Evolutionary conservation across 2,888 invertebrate genomes (phyloP), one percentile per base, ranked within the genome.

Genomic region (Heliconius sara): DNA sequence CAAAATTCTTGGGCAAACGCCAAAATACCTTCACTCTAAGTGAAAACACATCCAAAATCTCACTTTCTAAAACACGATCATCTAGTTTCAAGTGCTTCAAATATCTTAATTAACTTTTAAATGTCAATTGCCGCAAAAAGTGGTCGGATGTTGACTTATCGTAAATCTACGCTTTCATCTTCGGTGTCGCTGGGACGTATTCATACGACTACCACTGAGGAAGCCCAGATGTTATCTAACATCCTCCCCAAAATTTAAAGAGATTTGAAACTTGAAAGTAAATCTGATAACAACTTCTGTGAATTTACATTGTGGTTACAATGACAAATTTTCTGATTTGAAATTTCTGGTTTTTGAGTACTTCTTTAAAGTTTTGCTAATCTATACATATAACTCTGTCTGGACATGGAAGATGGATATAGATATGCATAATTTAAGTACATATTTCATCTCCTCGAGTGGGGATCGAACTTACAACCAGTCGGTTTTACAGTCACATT

Each of bases 11-110:
- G 75, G 39, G 52, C 74, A 71, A 78, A 76, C 52, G 34, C 66
- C 78, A 81, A 77, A 83, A 80, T 66, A 79, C 68, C 43, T 79
- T 70, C 67, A 73, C 52, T 78, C 80, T 77, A 79, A 65, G 72
- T 73, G 77, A 68, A 76, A 79, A 77, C 76, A 74, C 72, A 76
- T 70, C 39, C 43, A 52, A 71, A 65, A 79, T 80, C 63, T 70
- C 83, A 84, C 86, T 86, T 86, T 86, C 86, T 86, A 85, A 86
- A 84, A 85, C 85, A 52, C 60, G 84, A 84, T 84, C 72, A 76
- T 71, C 82, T 74, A 79, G 79, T 81, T 84, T 60, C 79, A 76
- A 65, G 57, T 73, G 74, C 68, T 68, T 76, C 66, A 57, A 81
- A 65, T 78, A 73, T 81, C 78, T 82, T 81, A 84, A 84, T 83